phyloP scores from a whole-genome alignment of 2,888 invertebrate species.

The Drosophila koepferae region DNA sequence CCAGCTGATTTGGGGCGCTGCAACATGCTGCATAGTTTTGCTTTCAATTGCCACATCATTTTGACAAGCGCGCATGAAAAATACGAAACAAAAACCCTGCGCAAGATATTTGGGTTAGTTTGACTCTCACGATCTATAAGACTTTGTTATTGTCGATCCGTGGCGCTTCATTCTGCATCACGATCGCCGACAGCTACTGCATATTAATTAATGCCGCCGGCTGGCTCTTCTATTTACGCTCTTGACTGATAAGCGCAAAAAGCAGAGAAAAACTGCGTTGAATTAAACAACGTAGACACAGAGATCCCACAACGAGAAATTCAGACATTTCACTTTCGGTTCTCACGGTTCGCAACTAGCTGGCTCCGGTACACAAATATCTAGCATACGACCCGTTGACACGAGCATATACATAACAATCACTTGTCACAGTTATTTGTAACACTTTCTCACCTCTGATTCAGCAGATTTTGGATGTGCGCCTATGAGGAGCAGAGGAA shows the following conservation, averaged over 20 bases:
- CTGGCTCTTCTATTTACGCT: constrained; percentile 17
- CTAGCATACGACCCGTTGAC: constrained; percentile 19
- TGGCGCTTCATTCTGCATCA: constrained; percentile 38
- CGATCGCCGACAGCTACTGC: constrained; percentile 59
- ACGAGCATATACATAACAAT: constrained; percentile 22
- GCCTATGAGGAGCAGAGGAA: constrained; percentile 16
- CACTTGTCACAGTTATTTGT: constrained; percentile 56
- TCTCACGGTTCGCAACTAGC: constrained; percentile 50
- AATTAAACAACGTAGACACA: constrained; percentile 9
- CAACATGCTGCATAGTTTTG: constrained; percentile 54
- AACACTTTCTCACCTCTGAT: constrained; percentile 64
- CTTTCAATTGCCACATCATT: constrained; percentile 62
- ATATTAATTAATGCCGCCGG: constrained; percentile 54
- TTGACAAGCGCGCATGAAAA: constrained; percentile 57
- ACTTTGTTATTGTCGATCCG: constrained; percentile 26
- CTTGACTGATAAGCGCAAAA: constrained; percentile 52
- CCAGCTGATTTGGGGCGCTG: constrained; percentile 31
- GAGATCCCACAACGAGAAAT: background rate
- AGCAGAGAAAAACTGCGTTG: constrained; percentile 7
- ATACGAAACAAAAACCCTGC: constrained; percentile 27
- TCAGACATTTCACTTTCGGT: constrained; percentile 49
- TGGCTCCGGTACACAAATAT: constrained; percentile 7
- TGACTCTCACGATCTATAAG: constrained; percentile 65
- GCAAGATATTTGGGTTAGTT: constrained; percentile 63
- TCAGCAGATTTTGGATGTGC: constrained; percentile 35